Evolutionary conservation across 2,888 invertebrate genomes (phyloP).

Genomic region (Amaurobius ferox): DNA sequence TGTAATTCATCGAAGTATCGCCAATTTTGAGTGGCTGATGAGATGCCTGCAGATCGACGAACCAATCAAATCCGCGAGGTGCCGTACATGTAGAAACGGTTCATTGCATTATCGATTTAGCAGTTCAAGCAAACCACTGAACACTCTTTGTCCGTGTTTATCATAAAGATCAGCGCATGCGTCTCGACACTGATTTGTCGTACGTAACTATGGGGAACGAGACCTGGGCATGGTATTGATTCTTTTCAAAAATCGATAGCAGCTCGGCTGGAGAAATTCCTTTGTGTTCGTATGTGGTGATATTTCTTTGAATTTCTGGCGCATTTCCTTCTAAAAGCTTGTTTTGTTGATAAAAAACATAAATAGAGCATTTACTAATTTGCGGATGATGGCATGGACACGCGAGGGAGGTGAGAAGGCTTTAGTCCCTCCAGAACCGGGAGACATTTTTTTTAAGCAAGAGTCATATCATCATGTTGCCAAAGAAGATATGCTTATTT

Average conservation of each 20-base stretch:
- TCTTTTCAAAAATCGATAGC: slow-evolving; percentile 34
- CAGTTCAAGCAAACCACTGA: slow-evolving; percentile 61
- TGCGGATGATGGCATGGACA: too few species aligned
- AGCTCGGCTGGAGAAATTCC: slow-evolving; percentile 45
- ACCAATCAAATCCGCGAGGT: slow-evolving; percentile 46
- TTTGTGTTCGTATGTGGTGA: slow-evolving; percentile 30
- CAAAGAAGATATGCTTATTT: too few species aligned
- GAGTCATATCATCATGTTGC: too few species aligned
- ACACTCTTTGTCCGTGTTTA: slow-evolving; percentile 61
- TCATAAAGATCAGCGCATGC: slow-evolving; percentile 66
- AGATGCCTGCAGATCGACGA: slow-evolving; percentile 33
- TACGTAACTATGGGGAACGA: slow-evolving; percentile 59
- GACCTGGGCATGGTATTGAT: slow-evolving; percentile 47
- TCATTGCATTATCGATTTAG: slow-evolving; percentile 70
- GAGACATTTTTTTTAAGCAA: too few species aligned
- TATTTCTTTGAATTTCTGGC: slow-evolving; percentile 19
- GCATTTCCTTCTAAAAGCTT: too few species aligned
- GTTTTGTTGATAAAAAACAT: too few species aligned
- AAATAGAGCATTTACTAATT: too few species aligned
- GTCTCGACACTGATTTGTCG: slow-evolving; percentile 2
- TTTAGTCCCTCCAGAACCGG: too few species aligned
- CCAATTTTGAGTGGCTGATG: slow-evolving; percentile 48
- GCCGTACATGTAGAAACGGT: slow-evolving; percentile 56
- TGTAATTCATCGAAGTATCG: slow-evolving; percentile 20
- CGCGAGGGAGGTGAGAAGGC: too few species aligned